Evolutionary conservation across 2,797 vertebrate species (phyloP).

Genomic region (Neosilurus hyrtlii): DNA sequence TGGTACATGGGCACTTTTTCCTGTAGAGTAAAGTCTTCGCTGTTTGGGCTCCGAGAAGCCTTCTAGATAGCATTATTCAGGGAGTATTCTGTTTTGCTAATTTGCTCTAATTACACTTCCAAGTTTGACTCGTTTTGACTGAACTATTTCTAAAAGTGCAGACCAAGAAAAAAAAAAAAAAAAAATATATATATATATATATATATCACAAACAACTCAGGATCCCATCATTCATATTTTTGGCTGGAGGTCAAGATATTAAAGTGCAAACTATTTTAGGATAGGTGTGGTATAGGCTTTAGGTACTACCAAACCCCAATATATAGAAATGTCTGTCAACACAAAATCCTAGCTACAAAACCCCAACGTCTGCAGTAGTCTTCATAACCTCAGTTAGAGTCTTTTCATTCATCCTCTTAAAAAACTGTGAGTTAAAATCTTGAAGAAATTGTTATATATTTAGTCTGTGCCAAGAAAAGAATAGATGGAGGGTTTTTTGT

Average conservation of each 20-base stretch:
- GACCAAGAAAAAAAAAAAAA: too few relatives aligned
- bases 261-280: neutral
- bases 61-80: neutral
- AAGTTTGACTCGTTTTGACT: neutral
- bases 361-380: neutral
- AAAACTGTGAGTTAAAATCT: conserved; percentile 21
- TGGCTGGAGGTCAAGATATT: neutral
- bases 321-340: neutral
- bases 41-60: neutral
- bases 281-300: neutral
- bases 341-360: neutral
- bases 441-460: conserved; percentile 19
- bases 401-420: conserved; percentile 18
- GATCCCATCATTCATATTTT: neutral
- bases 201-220: too few relatives aligned
- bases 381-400: neutral
- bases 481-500: neutral
- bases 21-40: neutral
- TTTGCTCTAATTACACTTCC: neutral
- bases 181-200: too few relatives aligned
- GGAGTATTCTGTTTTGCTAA: neutral
- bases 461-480: conserved; percentile 18
- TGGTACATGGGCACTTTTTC: neutral
- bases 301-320: too few relatives aligned
- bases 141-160: neutral